Conservation (phyloP, 2,113 vertebrate genomes). For the Protomyctophum bolini region DNA sequence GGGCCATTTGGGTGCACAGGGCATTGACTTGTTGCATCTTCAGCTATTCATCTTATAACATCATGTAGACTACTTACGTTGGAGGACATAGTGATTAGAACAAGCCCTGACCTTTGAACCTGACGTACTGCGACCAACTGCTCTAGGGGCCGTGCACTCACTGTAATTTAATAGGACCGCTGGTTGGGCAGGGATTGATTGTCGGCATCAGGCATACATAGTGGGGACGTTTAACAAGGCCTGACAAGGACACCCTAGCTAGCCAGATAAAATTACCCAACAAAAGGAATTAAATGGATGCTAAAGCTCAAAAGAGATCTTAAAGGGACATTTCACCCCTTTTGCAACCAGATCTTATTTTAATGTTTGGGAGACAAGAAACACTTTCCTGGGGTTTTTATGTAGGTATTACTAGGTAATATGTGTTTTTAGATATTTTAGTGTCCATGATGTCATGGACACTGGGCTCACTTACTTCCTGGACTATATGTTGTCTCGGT, state of each 20-base stretch:
- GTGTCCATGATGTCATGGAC: too few relatives aligned
- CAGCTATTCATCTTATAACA: conserved; percentile 13
- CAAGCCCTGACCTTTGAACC: conserved; percentile 26
- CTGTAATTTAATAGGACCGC: conserved; percentile 49
- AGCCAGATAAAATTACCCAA: conserved; percentile 22
- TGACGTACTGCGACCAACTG: neutral
- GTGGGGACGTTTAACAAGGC: conserved; percentile 50
- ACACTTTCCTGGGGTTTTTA: too few relatives aligned
- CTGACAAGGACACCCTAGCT: conserved; percentile 28
- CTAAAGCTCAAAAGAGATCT: neutral
- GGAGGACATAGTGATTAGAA: conserved; percentile 11
- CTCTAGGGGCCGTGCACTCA: neutral
- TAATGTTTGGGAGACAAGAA: too few relatives aligned
- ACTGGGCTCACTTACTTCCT: too few relatives aligned
- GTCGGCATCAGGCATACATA: conserved; percentile 39
- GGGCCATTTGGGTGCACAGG: neutral
- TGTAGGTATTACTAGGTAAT: too few relatives aligned
- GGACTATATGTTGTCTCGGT: too few relatives aligned
- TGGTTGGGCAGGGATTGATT: conserved; percentile 43
- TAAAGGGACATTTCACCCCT: too few relatives aligned
- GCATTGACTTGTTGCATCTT: conserved; percentile 26
- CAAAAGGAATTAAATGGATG: neutral
- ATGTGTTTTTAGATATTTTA: too few relatives aligned
- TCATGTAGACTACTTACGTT: neutral
- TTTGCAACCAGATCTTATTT: too few relatives aligned